Evolutionary conservation across 2,888 invertebrate genomes (phyloP), one percentile per base, ranked within the genome.

Genomic region (Tachina lurida): DNA sequence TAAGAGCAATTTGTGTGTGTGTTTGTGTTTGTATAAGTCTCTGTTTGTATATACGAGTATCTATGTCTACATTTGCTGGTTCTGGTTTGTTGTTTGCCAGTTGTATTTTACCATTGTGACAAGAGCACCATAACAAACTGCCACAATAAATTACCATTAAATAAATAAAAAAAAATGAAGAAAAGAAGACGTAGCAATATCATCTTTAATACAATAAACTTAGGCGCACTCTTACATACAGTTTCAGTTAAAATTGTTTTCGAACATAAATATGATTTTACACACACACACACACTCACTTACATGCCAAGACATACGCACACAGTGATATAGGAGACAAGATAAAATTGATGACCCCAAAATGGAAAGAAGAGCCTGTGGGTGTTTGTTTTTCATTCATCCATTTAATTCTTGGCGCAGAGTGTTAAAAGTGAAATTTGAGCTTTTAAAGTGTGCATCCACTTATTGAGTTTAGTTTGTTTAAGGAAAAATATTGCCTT

Each of bases 121-220:
- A 90, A 89, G 88, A 89, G 87, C 87, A 90, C 89, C 90, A 89
- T 91, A 90, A 91, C 91, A 91, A 91, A 91, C 89, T 90, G 91
- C 89, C 89, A 89, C 89, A 89, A 91, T 91, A 91, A 91, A 91
- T 91, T 91, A 74, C 31, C 31, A 31, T 31, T 31, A 31, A 31
- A 31, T 31, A 31, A 31, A 31, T 7, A 31, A 31, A 31, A 31
- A 31, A 7, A 12, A 62, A 60, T n/a, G 13, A 90, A 90, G 62
- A 76, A 49, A 56, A 54, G 13, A 41, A 39, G 54, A 39, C 47
- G 41, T 45, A 63, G 70, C 67, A 56, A 47, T 73, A 52, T 45
- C 71, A 52, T 67, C 60, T 73, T 67, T 52, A 67, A 65, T 74
- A 74, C 43, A 60, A 73, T 68, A 73, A 73, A 73, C 73, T 49